Conservation (phyloP, 2,113 vertebrate species). For the Acanthisitta chloris region DNA sequence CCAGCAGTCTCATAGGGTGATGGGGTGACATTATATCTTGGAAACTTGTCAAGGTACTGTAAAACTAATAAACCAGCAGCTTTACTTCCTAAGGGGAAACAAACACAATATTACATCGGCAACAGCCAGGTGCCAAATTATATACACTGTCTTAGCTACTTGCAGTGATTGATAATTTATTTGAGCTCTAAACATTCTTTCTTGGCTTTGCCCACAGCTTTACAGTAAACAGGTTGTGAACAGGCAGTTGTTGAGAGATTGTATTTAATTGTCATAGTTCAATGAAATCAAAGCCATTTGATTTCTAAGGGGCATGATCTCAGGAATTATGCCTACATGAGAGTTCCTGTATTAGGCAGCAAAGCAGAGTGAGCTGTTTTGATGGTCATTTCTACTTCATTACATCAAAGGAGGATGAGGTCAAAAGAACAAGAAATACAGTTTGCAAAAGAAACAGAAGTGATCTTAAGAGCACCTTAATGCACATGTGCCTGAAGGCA, state of each 20-base stretch:
- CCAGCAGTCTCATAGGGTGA: neutral
- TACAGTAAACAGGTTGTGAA: conserved; percentile 21
- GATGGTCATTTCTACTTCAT: neutral
- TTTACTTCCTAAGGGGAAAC: conserved; percentile 19
- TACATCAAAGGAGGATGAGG: neutral
- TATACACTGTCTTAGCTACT: conserved; percentile 1
- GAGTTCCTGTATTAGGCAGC: neutral
- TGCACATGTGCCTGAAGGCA: conserved; percentile 16
- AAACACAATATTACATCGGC: neutral
- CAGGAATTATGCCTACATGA: neutral
- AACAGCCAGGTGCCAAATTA: conserved; percentile 19
- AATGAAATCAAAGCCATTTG: conserved; percentile 10
- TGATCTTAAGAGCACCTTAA: conserved; percentile 16
- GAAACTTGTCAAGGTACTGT: neutral
- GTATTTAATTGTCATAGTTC: conserved; percentile 43
- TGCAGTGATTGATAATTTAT: conserved; percentile 23
- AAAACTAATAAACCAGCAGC: conserved; percentile 16
- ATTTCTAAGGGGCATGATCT: neutral
- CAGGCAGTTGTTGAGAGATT: conserved; percentile 22
- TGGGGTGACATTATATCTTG: neutral
- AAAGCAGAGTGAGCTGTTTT: neutral
- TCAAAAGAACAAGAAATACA: neutral
- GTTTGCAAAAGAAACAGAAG: neutral
- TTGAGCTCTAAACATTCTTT: neutral
- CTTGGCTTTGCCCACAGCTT: neutral